Base-by-base conservation (phyloP, 2,888 invertebrate genomes). In the Drosophila nr. perissopoda region DNA sequence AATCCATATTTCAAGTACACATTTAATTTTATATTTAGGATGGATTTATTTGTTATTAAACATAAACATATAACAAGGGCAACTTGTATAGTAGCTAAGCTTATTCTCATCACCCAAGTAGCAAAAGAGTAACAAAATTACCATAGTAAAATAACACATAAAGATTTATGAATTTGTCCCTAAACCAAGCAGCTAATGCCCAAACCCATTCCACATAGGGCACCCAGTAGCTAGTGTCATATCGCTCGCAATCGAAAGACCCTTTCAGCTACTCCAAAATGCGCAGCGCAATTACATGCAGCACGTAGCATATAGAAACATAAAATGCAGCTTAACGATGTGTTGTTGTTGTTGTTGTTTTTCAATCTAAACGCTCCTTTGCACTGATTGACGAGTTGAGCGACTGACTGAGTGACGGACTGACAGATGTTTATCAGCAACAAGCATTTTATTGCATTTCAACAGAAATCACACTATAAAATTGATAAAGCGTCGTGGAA, bases 401-500 rank as follows among this genome's bases (percentile, higher is more conserved):
- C 70, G 72, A 76, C 52, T 34, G 52, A 25, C 56, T 21, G 54
- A 48, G 34, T 11, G 57, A 61, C 54, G 27, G 64, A 40, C 58
- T 27, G 69, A 81, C 89, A 78, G 85, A 86, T 86, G 82, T 72
- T 87, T 86, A 87, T 86, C 85, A 76, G 75, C 75, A 54, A 61
- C 61, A 78, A 71, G 70, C 60, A 75, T 82, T 89, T 86, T 87
- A 86, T 80, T 62, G 73, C 87, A 67, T 84, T 86, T 86, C 87
- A 66, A 72, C 74, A 76, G 85, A 87, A 82, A 82, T 75, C 83
- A 80, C 73, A 84, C 82, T 78, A 84, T 82, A 75, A 89, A 89
- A 87, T 71, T 87, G 87, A 87, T 85, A 83, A 78, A 74, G 70
- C 59, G 49, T 71, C 56, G 36, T 56, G 33, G 36, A 52, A 74